Evolutionary conservation across 2,797 vertebrate species (phyloP).

Genomic region (Nyctalus aviator): DNA sequence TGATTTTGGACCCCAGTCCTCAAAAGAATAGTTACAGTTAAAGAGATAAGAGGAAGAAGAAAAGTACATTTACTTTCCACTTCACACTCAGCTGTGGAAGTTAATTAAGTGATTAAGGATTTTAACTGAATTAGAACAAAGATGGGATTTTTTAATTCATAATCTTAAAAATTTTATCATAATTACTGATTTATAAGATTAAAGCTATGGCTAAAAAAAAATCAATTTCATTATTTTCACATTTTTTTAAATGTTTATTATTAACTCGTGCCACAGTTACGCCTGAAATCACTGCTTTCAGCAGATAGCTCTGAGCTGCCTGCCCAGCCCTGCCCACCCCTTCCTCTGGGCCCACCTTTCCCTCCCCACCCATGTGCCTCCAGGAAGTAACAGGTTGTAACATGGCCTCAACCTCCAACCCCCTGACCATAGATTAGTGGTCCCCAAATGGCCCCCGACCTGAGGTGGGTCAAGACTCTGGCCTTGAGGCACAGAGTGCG

Average conservation of each 20-base stretch:
- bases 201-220: neutral
- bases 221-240: neutral
- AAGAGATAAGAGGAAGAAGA: neutral
- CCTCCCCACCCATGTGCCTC: neutral
- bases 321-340: no score
- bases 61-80: neutral
- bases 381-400: neutral
- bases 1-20: neutral
- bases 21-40: neutral
- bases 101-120: neutral
- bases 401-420: fast-evolving
- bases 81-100: neutral
- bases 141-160: neutral
- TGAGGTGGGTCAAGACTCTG: neutral
- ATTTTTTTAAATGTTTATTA: neutral
- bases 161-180: neutral
- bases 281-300: neutral
- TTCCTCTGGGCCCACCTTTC: neutral
- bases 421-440: neutral
- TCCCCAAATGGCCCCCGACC: neutral
- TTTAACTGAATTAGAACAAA: conserved; percentile 32
- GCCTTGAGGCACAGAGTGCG: neutral
- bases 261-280: neutral
- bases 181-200: neutral
- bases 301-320: no score